Conservation (phyloP, 1,140 invertebrate species). For the Drosophila carrolli region DNA sequence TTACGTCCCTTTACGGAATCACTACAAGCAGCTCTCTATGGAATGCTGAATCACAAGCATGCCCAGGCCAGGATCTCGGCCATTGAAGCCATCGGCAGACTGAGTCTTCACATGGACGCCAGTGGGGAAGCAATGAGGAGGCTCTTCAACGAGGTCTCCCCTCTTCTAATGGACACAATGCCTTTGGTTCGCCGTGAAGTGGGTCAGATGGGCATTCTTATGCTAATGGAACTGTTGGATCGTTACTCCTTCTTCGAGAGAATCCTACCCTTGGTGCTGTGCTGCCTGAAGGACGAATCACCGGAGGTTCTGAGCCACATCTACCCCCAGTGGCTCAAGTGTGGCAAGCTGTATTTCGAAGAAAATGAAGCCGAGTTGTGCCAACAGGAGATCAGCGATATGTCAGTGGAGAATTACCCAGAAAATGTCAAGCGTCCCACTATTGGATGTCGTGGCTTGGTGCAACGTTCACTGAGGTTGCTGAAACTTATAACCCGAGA, state of each 20-base stretch:
- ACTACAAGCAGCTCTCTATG: slow-evolving; percentile 90
- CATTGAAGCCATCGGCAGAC: slow-evolving; percentile 89
- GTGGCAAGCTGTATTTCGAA: slow-evolving; percentile 88
- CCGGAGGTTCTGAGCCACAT: slow-evolving; percentile 87
- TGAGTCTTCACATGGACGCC: slow-evolving; percentile 86
- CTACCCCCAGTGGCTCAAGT: slow-evolving; percentile 88
- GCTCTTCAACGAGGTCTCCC: slow-evolving; percentile 72
- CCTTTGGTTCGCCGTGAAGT: slow-evolving; percentile 89
- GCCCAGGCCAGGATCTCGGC: slow-evolving; percentile 90
- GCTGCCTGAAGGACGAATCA: slow-evolving; percentile 90
- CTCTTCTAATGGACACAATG: slow-evolving; percentile 89
- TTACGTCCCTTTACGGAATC: slow-evolving; percentile 91
- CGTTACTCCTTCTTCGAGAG: slow-evolving; percentile 92
- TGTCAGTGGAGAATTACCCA: slow-evolving; percentile 88
- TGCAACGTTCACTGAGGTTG: slow-evolving; percentile 89
- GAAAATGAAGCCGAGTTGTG: slow-evolving; percentile 92
- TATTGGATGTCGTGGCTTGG: slow-evolving; percentile 90
- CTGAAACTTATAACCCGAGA: slow-evolving; percentile 88
- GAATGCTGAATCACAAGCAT: slow-evolving; percentile 92
- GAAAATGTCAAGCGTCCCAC: slow-evolving; percentile 88
- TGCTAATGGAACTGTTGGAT: slow-evolving; percentile 89
- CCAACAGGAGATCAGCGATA: slow-evolving; percentile 88
- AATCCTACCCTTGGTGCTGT: slow-evolving; percentile 91
- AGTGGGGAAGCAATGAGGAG: slow-evolving; percentile 85
- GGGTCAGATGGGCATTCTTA: slow-evolving; percentile 88